These are phyloP conservation scores for Volucella inflata DNA, from an alignment of 2,888 invertebrate species.

Conservation along the genomic window DNA sequence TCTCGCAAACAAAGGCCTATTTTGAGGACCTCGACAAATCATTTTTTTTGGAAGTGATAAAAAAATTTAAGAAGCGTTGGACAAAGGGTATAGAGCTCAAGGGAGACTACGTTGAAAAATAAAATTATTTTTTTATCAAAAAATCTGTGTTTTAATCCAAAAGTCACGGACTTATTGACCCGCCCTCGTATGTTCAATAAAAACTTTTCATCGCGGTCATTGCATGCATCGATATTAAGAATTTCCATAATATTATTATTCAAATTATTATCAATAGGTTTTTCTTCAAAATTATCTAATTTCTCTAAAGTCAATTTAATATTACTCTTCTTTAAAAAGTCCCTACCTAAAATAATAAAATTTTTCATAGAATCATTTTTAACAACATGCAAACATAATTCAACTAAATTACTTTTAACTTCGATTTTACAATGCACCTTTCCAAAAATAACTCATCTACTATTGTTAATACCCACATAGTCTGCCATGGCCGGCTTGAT, in stretches of 20 bases:
- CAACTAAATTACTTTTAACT: constrained; percentile 19
- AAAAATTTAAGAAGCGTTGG: no score
- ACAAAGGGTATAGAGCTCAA: no score
- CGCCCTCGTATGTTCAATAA: constrained; percentile 34
- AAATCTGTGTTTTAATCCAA: no score
- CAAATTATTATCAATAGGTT: no score
- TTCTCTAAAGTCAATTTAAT: no score
- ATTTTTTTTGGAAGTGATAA: no score
- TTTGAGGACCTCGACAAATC: no score
- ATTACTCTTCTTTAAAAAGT: no score
- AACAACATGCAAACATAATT: constrained; percentile 44
- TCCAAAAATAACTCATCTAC: constrained; percentile 31
- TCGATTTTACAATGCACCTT: constrained; percentile 40
- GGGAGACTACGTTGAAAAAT: no score
- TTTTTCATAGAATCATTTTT: constrained; percentile 40
- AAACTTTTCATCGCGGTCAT: constrained; percentile 28
- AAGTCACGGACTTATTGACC: no score
- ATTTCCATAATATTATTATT: constrained; percentile 14
- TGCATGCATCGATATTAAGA: constrained; percentile 43
- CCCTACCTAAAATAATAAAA: constrained; percentile 37
- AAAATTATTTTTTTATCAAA: no score
- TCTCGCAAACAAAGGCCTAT: no score
- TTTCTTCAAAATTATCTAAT: not conserved
- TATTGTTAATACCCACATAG: constrained; percentile 51
- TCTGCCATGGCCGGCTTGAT: not conserved